phyloP scores from a whole-genome alignment of 1,140 invertebrate genomes.

The Drosophila guanche region DNA sequence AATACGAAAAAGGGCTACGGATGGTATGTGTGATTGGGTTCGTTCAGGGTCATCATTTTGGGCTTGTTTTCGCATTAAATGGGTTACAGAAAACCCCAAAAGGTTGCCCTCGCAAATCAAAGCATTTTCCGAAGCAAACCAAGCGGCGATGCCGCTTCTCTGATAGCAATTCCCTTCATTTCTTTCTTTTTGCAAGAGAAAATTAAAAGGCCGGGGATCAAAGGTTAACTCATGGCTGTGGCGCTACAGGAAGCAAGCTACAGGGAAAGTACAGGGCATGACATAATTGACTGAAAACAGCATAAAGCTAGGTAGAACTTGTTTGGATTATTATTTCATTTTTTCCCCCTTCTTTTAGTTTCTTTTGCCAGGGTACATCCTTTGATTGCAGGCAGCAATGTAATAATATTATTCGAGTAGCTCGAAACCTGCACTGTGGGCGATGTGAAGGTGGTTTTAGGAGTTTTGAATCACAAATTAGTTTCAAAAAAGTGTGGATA shows the following conservation, averaged over 20 bases:
- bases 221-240: conserved; percentile 41
- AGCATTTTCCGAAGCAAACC: conserved; percentile 32
- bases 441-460: too few species aligned
- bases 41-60: conserved; percentile 34
- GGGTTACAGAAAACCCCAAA: conserved; percentile 36
- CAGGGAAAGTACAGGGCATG: conserved; percentile 18
- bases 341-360: conserved; percentile 1
- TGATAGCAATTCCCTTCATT: conserved; percentile 43
- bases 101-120: conserved; percentile 57
- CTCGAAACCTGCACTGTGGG: conserved; percentile 33
- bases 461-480: too few species aligned
- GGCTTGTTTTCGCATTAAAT: conserved; percentile 61
- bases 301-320: conserved; percentile 47
- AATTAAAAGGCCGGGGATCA: conserved; percentile 71
- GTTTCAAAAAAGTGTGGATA: too few species aligned
- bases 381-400: conserved; percentile 38
- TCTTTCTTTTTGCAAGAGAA: conserved; percentile 43
- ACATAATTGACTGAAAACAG: conserved; percentile 74
- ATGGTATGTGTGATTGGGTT: conserved; percentile 4
- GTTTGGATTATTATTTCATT: conserved; percentile 32
- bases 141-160: conserved; percentile 21
- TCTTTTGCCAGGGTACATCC: conserved; percentile 11
- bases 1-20: background rate
- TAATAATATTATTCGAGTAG: conserved; percentile 49
- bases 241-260: conserved; percentile 1